These are phyloP conservation scores for Cheilosia vulpina DNA, from an alignment of 2,888 invertebrate species.

Conservation along the genomic window DNA sequence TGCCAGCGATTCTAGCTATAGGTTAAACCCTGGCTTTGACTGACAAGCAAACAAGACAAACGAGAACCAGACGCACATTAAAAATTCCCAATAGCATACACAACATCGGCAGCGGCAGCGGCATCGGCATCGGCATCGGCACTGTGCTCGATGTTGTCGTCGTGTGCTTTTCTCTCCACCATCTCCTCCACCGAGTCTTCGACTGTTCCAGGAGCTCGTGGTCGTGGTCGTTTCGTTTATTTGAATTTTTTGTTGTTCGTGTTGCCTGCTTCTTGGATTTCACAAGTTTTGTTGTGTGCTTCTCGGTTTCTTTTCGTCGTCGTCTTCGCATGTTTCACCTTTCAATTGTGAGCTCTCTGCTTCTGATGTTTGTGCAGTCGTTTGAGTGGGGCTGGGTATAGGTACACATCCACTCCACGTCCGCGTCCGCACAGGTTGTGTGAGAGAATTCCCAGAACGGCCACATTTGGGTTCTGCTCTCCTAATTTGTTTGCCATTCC, in stretches of 20 bases:
- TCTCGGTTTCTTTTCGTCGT: constrained; percentile 20
- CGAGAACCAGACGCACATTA: constrained; percentile 75
- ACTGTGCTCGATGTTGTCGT: constrained; percentile 6
- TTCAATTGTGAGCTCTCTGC: constrained; percentile 28
- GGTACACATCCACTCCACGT: background rate
- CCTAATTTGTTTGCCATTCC: constrained; percentile 75
- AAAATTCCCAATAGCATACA: constrained; percentile 73
- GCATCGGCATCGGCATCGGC: background rate
- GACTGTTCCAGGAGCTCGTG: constrained; percentile 1
- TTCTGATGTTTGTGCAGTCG: constrained; percentile 69
- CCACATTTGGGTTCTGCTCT: constrained; percentile 58
- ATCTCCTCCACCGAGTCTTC: background rate
- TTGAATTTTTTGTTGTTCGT: constrained; percentile 21
- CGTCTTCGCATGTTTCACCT: constrained; percentile 40
- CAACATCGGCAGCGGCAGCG: background rate
- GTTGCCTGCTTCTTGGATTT: constrained; percentile 33
- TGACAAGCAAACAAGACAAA: constrained; percentile 74
- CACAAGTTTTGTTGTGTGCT: constrained; percentile 41
- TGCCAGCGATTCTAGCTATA: constrained; percentile 61
- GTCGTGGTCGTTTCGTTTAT: constrained; percentile 5
- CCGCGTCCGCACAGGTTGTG: constrained; percentile 32
- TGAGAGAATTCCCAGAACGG: constrained; percentile 68
- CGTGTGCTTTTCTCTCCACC: constrained; percentile 15
- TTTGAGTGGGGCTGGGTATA: constrained; percentile 15
- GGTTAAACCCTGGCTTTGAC: constrained; percentile 71